A percentile compares a stretch with the other conserved stretches of the same genome.
Conservation (phyloP, 1,140 invertebrate genomes). For the Chironomus tepperi region DNA sequence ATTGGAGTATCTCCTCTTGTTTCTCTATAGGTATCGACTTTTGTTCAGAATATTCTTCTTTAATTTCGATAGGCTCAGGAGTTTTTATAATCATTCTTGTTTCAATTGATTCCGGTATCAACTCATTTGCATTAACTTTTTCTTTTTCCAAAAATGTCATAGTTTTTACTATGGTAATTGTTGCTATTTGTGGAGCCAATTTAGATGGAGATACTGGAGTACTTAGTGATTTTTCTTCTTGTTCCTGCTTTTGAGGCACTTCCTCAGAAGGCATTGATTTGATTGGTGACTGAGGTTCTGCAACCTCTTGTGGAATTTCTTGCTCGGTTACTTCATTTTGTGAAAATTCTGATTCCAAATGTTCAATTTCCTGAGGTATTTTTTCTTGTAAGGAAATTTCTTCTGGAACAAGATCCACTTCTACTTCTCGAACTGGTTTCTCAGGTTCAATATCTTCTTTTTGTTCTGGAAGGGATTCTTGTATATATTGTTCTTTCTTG, state of each 20-base stretch:
- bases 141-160: not conserved
- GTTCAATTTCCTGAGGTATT: too few relatives aligned
- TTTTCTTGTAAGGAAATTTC: slow-evolving; percentile 25
- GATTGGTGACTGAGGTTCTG: slow-evolving; percentile 29
- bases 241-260: not conserved
- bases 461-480: too few relatives aligned
- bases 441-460: too few relatives aligned
- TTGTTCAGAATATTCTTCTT: not conserved
- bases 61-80: not conserved
- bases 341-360: too few relatives aligned
- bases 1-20: too few relatives aligned
- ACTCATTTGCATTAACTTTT: not conserved
- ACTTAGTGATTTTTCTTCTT: not conserved
- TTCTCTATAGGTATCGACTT: too few relatives aligned
- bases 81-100: not conserved
- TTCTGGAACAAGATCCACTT: not conserved
- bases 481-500: too few relatives aligned
- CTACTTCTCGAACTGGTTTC: too few relatives aligned
- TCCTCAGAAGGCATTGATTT: slow-evolving; percentile 32
- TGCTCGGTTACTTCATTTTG: too few relatives aligned
- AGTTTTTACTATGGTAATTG: not conserved
- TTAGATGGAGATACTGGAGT: not conserved
- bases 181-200: not conserved
- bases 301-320: too few relatives aligned
- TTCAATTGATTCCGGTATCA: not conserved